These are phyloP conservation scores for Alosa alosa DNA, from an alignment of 2,113 vertebrate genomes.

Conservation along the genomic window DNA sequence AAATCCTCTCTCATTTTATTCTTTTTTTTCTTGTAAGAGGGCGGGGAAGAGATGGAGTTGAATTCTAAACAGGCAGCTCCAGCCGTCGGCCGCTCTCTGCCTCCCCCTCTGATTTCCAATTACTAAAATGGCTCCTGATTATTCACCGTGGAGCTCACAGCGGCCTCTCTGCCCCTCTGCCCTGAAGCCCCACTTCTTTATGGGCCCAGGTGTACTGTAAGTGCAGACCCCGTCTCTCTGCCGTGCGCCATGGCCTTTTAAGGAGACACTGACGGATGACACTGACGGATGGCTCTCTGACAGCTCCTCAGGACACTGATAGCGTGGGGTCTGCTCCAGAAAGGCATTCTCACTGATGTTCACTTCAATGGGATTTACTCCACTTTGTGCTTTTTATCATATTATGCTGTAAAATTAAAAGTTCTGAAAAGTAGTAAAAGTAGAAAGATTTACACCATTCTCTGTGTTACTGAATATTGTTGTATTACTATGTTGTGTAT, in stretches of 20 bases:
- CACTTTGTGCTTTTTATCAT: background rate
- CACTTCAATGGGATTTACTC: background rate
- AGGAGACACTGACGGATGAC: background rate
- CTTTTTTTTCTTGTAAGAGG: background rate
- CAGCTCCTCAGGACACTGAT: background rate
- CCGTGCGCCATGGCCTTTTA: background rate
- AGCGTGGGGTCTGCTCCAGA: background rate
- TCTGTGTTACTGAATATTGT: too few relatives aligned
- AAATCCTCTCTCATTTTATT: background rate
- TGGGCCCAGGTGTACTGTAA: background rate
- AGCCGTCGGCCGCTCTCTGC: conserved; percentile 27
- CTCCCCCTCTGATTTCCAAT: conserved; percentile 51
- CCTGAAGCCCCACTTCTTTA: background rate
- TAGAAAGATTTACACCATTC: too few relatives aligned
- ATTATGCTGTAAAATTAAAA: background rate
- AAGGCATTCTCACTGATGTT: background rate
- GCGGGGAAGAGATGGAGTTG: conserved; percentile 18
- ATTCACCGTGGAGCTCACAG: conserved; percentile 36
- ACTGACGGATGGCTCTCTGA: background rate
- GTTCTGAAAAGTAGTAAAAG: background rate
- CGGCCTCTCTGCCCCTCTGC: conserved; percentile 35
- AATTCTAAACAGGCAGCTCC: conserved; percentile 26
- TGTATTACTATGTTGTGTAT: too few relatives aligned
- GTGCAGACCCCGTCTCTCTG: background rate
- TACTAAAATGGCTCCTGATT: conserved; percentile 55